Evolutionary conservation across 1,140 invertebrate species (phyloP).

Genomic region (Aphis gossypii): DNA sequence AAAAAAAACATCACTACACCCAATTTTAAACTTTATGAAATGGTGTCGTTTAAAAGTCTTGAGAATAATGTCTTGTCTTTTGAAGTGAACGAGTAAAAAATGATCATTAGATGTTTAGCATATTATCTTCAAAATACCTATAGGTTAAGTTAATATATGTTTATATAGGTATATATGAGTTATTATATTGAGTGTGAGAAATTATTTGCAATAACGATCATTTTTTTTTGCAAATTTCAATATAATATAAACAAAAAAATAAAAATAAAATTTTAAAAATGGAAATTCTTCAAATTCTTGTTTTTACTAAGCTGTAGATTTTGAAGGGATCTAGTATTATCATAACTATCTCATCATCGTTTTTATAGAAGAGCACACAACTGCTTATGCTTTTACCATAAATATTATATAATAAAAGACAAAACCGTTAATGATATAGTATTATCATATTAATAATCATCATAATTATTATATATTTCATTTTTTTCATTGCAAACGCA

Average conservation of each 20-base stretch:
- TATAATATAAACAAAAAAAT: not conserved
- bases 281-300: not conserved
- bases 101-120: not conserved
- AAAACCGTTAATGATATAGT: not conserved
- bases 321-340: not conserved
- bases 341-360: not conserved
- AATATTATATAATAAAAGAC: not conserved
- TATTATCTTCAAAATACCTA: not conserved
- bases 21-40: slow-evolving; percentile 19
- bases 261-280: not conserved
- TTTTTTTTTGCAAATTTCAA: not conserved
- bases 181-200: not conserved
- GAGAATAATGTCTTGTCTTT: not conserved
- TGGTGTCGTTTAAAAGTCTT: not conserved
- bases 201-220: not conserved
- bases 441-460: not conserved
- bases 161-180: not conserved
- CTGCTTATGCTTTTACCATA: not conserved
- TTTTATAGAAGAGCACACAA: not conserved
- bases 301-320: not conserved
- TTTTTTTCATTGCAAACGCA: not conserved
- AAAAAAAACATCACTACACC: not conserved
- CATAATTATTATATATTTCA: not conserved
- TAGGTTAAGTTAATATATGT: not conserved
- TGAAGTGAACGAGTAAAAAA: not conserved